phyloP scores from a whole-genome alignment of 2,888 invertebrate genomes.

The Acanthopleura granulata region DNA sequence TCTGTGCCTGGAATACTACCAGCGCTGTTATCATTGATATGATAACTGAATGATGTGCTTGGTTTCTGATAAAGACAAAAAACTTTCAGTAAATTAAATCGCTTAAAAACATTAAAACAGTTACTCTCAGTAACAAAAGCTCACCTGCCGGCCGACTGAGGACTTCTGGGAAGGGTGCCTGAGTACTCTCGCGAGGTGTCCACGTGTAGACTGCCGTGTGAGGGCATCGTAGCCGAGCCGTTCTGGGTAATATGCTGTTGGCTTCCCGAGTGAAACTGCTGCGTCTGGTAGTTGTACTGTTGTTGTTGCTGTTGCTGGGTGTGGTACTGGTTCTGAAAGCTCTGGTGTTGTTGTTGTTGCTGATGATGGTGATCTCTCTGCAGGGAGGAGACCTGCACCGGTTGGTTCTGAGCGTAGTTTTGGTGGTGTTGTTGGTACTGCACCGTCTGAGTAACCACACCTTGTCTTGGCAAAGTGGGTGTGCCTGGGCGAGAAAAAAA shows the following conservation, averaged over 20 bases:
- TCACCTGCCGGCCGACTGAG: slow-evolving; percentile 58
- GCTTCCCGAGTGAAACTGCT: slow-evolving; percentile 37
- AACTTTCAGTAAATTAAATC: too few relatives aligned
- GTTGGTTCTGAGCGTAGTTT: not conserved
- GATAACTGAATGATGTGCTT: too few relatives aligned
- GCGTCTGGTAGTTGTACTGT: slow-evolving; percentile 35
- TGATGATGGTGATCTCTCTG: slow-evolving; percentile 29
- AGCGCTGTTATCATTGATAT: too few relatives aligned
- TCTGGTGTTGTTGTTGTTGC: slow-evolving; percentile 21
- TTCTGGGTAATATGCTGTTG: slow-evolving; percentile 19
- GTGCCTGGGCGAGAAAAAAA: not conserved
- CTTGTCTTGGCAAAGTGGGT: not conserved
- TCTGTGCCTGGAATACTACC: too few relatives aligned
- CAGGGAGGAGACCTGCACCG: slow-evolving; percentile 21
- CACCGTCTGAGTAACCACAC: slow-evolving; percentile 2
- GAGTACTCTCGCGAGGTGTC: slow-evolving; percentile 39
- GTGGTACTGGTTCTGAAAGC: slow-evolving; percentile 10
- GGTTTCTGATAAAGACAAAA: too few relatives aligned
- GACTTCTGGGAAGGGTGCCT: slow-evolving; percentile 43
- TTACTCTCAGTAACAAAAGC: too few relatives aligned
- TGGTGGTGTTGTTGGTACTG: slow-evolving; percentile 7
- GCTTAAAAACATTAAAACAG: too few relatives aligned
- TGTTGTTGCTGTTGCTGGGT: slow-evolving; percentile 26
- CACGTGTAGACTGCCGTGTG: slow-evolving; percentile 51
- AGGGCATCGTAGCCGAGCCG: slow-evolving; percentile 20